Evolutionary conservation across 1,140 invertebrate genomes (phyloP).

Genomic region (Dendroctonus valens): DNA sequence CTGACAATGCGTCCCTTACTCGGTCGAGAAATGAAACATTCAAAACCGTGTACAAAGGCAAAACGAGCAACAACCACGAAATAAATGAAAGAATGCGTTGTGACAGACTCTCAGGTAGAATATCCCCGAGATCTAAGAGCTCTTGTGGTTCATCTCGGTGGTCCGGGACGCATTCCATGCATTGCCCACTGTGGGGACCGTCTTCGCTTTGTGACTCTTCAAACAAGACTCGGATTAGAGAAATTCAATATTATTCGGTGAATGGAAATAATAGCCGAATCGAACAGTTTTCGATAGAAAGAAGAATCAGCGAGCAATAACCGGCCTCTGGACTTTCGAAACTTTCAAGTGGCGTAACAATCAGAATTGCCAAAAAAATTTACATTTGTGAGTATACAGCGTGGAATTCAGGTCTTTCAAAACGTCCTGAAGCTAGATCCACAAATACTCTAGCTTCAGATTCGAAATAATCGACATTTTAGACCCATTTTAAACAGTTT

Average conservation of each 20-base stretch:
- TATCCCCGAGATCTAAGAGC: slow-evolving; percentile 24
- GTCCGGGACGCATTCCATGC: slow-evolving; percentile 31
- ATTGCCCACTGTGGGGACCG: slow-evolving; percentile 23
- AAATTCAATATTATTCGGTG: slow-evolving; percentile 10
- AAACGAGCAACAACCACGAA: slow-evolving; percentile 16
- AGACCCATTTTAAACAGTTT: too few relatives aligned
- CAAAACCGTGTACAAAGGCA: slow-evolving; percentile 19
- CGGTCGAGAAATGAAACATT: slow-evolving; percentile 20
- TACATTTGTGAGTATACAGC: too few relatives aligned
- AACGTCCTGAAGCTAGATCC: too few relatives aligned
- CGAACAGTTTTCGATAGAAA: too few relatives aligned
- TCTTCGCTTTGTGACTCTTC: slow-evolving; percentile 1
- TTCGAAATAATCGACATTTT: too few relatives aligned
- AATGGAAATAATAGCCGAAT: neutral
- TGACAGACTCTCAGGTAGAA: slow-evolving; percentile 31
- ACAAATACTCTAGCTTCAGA: too few relatives aligned
- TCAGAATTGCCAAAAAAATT: too few relatives aligned
- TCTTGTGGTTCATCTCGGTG: slow-evolving; percentile 23
- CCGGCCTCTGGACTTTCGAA: too few relatives aligned
- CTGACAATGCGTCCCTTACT: slow-evolving; percentile 9
- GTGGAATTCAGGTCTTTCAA: too few relatives aligned
- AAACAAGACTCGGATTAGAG: slow-evolving; percentile 9
- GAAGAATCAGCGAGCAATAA: too few relatives aligned
- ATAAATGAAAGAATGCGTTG: slow-evolving; percentile 30
- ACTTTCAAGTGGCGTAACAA: too few relatives aligned